phyloP scores from a whole-genome alignment of 1,140 invertebrate species.

The Liolophura sinensis region DNA sequence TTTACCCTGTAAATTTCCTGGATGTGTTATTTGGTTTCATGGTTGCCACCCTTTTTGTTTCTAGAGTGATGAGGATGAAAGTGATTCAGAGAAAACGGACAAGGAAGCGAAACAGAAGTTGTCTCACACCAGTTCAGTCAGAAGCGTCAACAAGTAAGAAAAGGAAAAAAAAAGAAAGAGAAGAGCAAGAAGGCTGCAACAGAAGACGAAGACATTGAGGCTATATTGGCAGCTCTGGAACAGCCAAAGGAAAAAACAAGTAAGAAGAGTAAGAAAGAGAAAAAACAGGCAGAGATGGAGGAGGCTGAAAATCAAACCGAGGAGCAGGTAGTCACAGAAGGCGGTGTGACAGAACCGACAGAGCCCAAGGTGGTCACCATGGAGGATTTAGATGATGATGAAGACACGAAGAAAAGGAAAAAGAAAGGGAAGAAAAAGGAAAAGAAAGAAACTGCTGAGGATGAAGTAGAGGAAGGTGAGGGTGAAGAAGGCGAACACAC shows the following conservation, averaged over 20 bases:
- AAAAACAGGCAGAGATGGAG: slow-evolving; percentile 47
- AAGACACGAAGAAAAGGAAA: slow-evolving; percentile 39
- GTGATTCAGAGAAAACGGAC: slow-evolving; percentile 1
- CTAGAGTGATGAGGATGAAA: too few relatives aligned
- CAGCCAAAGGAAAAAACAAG: slow-evolving; percentile 26
- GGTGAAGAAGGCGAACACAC: slow-evolving; percentile 66
- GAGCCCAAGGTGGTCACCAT: slow-evolving; percentile 30
- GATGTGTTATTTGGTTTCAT: too few relatives aligned
- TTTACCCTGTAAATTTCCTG: too few relatives aligned
- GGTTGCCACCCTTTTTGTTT: too few relatives aligned
- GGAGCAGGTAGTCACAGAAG: slow-evolving; percentile 46
- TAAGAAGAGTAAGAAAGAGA: slow-evolving; percentile 55
- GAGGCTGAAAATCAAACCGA: slow-evolving; percentile 38
- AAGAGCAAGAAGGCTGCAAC: slow-evolving; percentile 63
- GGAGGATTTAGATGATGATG: slow-evolving; percentile 36
- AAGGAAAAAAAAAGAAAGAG: slow-evolving; percentile 35
- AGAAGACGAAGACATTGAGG: slow-evolving; percentile 83
- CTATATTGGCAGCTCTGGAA: slow-evolving; percentile 69
- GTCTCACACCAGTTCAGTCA: neutral
- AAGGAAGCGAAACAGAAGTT: slow-evolving; percentile 10
- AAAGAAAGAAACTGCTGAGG: slow-evolving; percentile 24
- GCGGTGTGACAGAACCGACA: slow-evolving; percentile 34
- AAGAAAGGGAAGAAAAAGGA: slow-evolving; percentile 44
- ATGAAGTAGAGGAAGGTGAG: slow-evolving; percentile 52
- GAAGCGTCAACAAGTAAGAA: slow-evolving; percentile 27